These are phyloP conservation scores for Diabrotica balteata DNA, from an alignment of 2,888 invertebrate genomes.

Conservation along the genomic window DNA sequence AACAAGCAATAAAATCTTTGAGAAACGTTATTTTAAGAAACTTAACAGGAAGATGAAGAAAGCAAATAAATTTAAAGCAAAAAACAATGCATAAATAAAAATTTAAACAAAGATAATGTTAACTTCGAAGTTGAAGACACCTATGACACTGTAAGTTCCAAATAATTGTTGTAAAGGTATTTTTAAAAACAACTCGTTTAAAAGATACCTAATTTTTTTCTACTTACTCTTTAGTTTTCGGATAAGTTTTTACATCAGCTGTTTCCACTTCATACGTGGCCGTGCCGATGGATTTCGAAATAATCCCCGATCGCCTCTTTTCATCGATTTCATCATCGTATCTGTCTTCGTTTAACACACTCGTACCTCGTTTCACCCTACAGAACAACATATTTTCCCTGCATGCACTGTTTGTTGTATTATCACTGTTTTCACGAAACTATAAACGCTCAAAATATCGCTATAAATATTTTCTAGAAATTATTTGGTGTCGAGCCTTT, in stretches of 20 bases:
- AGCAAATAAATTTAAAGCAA: too few species aligned
- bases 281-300: conserved; percentile 31
- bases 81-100: too few species aligned
- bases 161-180: too few species aligned
- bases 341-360: conserved; percentile 24
- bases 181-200: too few species aligned
- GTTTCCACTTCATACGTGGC: conserved; percentile 21
- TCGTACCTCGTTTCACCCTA: conserved; percentile 15
- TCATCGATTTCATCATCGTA: conserved; percentile 16
- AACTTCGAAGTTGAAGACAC: too few species aligned
- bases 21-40: too few species aligned
- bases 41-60: too few species aligned
- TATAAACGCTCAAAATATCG: conserved; percentile 4
- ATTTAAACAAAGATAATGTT: too few species aligned
- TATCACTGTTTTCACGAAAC: conserved; percentile 3
- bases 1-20: too few species aligned
- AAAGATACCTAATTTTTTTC: background rate
- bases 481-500: background rate
- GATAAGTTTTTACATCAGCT: conserved; percentile 26
- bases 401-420: background rate
- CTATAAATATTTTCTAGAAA: conserved; percentile 1
- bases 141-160: too few species aligned
- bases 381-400: conserved; percentile 26
- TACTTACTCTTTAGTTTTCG: conserved; percentile 40
- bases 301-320: conserved; percentile 37